Evolutionary conservation across 2,113 vertebrate species (phyloP).

Genomic region (Apaloderma vittatum): DNA sequence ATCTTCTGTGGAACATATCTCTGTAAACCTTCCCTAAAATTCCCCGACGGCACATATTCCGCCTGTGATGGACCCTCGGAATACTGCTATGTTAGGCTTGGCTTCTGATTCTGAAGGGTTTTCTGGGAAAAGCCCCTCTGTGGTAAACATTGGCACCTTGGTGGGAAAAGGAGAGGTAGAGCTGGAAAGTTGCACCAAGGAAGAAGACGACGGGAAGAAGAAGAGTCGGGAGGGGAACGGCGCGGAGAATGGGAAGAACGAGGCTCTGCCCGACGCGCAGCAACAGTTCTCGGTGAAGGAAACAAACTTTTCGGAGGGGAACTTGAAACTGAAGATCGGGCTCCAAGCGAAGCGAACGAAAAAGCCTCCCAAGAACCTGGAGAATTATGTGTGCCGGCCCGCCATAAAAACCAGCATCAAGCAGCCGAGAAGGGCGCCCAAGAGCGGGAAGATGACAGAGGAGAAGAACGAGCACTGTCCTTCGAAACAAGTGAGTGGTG

Average conservation of each 20-base stretch:
- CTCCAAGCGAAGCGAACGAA: constrained; percentile 95
- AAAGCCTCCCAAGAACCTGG: constrained; percentile 97
- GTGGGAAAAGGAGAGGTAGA: constrained; percentile 75
- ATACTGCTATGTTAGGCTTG: constrained; percentile 86
- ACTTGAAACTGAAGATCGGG: constrained; percentile 91
- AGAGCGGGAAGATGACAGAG: constrained; percentile 81
- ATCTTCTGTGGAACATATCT: constrained; percentile 62
- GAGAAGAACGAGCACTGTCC: constrained; percentile 78
- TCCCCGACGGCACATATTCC: constrained; percentile 55
- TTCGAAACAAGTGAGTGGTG: constrained; percentile 78
- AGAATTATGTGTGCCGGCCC: constrained; percentile 97
- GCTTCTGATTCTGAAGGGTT: constrained; percentile 83
- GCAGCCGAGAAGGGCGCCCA: constrained; percentile 80
- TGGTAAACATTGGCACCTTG: constrained; percentile 65
- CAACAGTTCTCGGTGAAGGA: constrained; percentile 91
- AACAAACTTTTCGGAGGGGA: constrained; percentile 90
- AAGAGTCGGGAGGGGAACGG: constrained; percentile 53
- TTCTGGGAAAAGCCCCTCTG: constrained; percentile 80
- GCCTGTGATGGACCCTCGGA: constrained; percentile 86
- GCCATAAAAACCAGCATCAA: constrained; percentile 92
- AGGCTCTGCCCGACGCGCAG: constrained; percentile 69
- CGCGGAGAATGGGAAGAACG: neutral
- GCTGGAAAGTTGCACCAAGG: constrained; percentile 62
- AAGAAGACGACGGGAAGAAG: constrained; percentile 76
- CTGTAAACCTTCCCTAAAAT: constrained; percentile 67